Evolutionary conservation across 2,888 invertebrate genomes (phyloP).

Genomic region (Euclidia mi): DNA sequence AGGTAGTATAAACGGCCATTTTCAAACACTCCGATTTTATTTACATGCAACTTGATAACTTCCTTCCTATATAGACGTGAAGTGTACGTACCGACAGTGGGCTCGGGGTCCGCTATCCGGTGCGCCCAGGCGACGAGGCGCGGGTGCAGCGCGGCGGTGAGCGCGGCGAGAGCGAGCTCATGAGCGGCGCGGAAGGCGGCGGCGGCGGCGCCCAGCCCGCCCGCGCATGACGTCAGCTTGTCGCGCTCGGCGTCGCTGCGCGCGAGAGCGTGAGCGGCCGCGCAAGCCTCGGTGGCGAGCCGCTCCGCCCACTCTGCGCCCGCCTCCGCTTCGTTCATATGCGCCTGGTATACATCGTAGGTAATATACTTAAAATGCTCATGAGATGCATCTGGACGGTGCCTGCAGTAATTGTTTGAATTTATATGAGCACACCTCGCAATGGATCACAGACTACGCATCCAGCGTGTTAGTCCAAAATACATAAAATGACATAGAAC

Average conservation of each 20-base stretch:
- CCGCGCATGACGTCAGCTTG: constrained; percentile 77
- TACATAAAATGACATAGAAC: too few relatives aligned
- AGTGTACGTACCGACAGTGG: constrained; percentile 55
- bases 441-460: too few relatives aligned
- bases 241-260: constrained; percentile 78
- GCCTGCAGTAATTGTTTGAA: too few relatives aligned
- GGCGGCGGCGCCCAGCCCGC: constrained; percentile 72
- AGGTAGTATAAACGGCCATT: too few relatives aligned
- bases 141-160: constrained; percentile 70
- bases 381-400: too few relatives aligned
- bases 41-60: too few relatives aligned
- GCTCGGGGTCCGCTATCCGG: constrained; percentile 62
- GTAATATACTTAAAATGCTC: background rate
- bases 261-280: constrained; percentile 92
- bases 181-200: constrained; percentile 76
- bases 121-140: constrained; percentile 71
- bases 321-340: constrained; percentile 97
- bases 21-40: too few relatives aligned
- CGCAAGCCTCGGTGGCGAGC: constrained; percentile 93
- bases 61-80: background rate
- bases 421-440: too few relatives aligned
- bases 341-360: constrained; percentile 87
- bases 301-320: constrained; percentile 97
- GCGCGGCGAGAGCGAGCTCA: constrained; percentile 65
- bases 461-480: too few relatives aligned